Evolutionary conservation across 2,888 invertebrate genomes (phyloP).

Genomic region (Patella ulyssiponensis): DNA sequence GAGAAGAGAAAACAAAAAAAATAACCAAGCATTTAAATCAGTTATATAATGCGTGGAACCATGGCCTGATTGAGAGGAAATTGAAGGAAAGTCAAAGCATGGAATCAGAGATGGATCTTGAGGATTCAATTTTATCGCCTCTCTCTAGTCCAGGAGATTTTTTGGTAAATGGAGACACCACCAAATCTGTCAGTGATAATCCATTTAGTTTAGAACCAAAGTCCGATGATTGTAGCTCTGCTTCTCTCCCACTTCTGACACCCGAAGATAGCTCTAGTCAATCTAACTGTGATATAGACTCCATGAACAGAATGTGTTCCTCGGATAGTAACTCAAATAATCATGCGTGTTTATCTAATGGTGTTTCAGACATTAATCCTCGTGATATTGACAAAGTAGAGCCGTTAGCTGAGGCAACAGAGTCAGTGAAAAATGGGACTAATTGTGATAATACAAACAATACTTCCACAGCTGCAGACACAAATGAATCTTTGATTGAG

Average conservation of each 20-base stretch:
- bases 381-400: neutral
- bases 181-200: neutral
- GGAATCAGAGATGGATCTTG: neutral
- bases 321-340: neutral
- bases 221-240: neutral
- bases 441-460: neutral
- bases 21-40: constrained; percentile 49
- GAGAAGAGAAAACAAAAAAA: constrained; percentile 55
- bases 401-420: neutral
- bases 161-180: neutral
- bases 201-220: neutral
- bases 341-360: neutral
- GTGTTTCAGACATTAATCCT: neutral
- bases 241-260: neutral
- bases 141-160: neutral
- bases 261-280: neutral
- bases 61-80: constrained; percentile 26
- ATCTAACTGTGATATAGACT: no score
- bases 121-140: neutral
- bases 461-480: no score
- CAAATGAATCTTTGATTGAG: neutral
- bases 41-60: constrained; percentile 38
- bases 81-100: constrained; percentile 18
- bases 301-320: no score
- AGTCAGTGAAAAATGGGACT: neutral